A percentile compares a stretch with the other conserved stretches of the same genome.
phyloP scores from a whole-genome alignment of 2,888 invertebrate species.

The Pycnomerus fuliginosus region DNA sequence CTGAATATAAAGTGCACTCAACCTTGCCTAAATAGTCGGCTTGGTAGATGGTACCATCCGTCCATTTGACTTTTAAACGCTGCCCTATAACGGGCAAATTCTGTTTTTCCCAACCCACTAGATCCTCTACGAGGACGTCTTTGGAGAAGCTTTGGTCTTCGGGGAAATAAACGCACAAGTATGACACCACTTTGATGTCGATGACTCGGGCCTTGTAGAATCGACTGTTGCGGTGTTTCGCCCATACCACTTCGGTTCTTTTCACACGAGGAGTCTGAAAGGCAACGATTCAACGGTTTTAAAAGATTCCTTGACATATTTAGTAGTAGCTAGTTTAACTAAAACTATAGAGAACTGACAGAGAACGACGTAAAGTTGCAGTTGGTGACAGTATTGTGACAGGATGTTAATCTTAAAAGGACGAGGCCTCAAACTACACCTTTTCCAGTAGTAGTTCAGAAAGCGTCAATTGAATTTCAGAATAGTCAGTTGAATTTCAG shows the following conservation, averaged over 20 bases:
- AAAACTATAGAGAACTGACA: too few relatives aligned
- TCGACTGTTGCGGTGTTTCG: conserved; percentile 61
- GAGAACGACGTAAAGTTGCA: too few relatives aligned
- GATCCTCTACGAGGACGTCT: conserved; percentile 58
- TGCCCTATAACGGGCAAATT: conserved; percentile 51
- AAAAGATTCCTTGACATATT: not conserved
- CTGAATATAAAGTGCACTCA: conserved; percentile 50
- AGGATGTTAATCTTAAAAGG: too few relatives aligned
- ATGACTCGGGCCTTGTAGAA: conserved; percentile 59
- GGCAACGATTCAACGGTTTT: not conserved
- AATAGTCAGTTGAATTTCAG: too few relatives aligned
- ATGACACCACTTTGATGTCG: conserved; percentile 53
- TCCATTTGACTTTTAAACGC: conserved; percentile 58
- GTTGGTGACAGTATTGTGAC: too few relatives aligned
- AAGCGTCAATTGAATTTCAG: too few relatives aligned
- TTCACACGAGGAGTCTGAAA: conserved; percentile 8
- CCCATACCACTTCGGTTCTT: conserved; percentile 57
- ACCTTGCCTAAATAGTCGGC: conserved; percentile 54
- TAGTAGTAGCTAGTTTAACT: too few relatives aligned
- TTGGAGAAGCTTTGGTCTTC: conserved; percentile 62
- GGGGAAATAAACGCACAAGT: conserved; percentile 63
- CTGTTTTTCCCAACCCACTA: conserved; percentile 48
- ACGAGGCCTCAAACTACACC: too few relatives aligned
- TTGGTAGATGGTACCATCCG: conserved; percentile 54
- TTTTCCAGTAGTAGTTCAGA: too few relatives aligned